Conservation (phyloP, 2,888 invertebrate species). For the Hedychridium roseum region DNA sequence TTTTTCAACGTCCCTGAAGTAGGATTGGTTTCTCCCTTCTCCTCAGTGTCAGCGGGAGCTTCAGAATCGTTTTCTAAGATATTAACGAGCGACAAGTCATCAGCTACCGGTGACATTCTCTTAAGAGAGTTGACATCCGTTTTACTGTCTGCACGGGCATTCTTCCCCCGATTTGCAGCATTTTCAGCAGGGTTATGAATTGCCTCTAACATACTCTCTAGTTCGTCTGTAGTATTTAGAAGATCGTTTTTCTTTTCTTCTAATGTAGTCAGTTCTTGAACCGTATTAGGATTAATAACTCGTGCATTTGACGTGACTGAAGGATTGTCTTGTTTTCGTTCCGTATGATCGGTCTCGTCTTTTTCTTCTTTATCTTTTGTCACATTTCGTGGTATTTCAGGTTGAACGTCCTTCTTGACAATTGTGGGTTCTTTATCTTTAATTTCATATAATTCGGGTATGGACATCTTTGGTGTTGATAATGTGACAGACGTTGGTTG, state of each 20-base stretch:
- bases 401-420: constrained; percentile 55
- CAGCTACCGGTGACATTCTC: constrained; percentile 57
- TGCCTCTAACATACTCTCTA: constrained; percentile 63
- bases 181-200: constrained; percentile 60
- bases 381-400: constrained; percentile 66
- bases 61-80: constrained; percentile 58
- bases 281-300: not conserved
- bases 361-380: constrained; percentile 48
- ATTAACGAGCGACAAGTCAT: constrained; percentile 59
- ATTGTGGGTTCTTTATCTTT: constrained; percentile 19
- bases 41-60: constrained; percentile 37
- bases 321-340: constrained; percentile 23
- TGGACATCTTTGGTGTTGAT: constrained; percentile 50
- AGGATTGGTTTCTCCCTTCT: constrained; percentile 32
- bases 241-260: constrained; percentile 57
- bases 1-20: constrained; percentile 20
- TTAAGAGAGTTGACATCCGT: constrained; percentile 46
- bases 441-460: constrained; percentile 45
- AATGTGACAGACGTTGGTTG: constrained; percentile 50
- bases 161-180: constrained; percentile 46
- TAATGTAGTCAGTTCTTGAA: constrained; percentile 12
- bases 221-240: constrained; percentile 61
- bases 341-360: constrained; percentile 50
- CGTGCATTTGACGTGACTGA: constrained; percentile 8
- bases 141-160: constrained; percentile 34